Evolutionary conservation across 2,113 vertebrate species (phyloP), one percentile per base, ranked within the genome.

Genomic region (Muntiacus reevesi): DNA sequence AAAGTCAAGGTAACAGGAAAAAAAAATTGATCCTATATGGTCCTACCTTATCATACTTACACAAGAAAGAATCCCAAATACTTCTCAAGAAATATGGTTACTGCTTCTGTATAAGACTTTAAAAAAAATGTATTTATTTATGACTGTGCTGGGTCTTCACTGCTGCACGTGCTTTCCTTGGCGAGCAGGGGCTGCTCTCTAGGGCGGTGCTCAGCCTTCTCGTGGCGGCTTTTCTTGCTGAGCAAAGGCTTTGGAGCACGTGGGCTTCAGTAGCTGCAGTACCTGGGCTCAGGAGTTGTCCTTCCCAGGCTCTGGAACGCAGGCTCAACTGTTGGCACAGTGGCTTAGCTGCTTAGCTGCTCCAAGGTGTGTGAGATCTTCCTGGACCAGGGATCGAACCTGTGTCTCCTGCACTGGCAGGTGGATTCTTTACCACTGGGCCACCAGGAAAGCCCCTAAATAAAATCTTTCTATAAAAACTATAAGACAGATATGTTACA

Each of bases 381-480:
- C n/a, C 5, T 0, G 0, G n/a, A 74, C n/a, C n/a, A 74, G 67
- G n/a, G 67, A 74, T 40, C 5, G n/a, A 74, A 74, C 67, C 5
- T 40, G 19, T 40, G 19, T 74, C 67, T 74, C n/a, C n/a, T 23
- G 40, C n/a, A 13, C 2, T 74, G n/a, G n/a, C n/a, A 40, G 67
- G n/a, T 40, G n/a, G 67, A 74, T 12, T 23, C n/a, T 74, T 74
- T 23, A 74, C n/a, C 67, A 74, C 67, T 23, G 67, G 40, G n/a
- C 67, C 67, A 40, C 67, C 10, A 74, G 67, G 19, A 74, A 74
- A 25, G n/a, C n/a, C 67, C 67, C n/a, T 54, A 47, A 21, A 54
- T 5, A 67, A 30, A 1, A 64, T 30, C 64, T 74, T 95, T 87
- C 60, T n/a, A 57, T 57, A 76, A 57, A 83, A 88, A 14, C n/a